These are phyloP conservation scores for Siderastrea radians DNA, from an alignment of 92 coral and sea anemone genomes.

Conservation along the genomic window DNA sequence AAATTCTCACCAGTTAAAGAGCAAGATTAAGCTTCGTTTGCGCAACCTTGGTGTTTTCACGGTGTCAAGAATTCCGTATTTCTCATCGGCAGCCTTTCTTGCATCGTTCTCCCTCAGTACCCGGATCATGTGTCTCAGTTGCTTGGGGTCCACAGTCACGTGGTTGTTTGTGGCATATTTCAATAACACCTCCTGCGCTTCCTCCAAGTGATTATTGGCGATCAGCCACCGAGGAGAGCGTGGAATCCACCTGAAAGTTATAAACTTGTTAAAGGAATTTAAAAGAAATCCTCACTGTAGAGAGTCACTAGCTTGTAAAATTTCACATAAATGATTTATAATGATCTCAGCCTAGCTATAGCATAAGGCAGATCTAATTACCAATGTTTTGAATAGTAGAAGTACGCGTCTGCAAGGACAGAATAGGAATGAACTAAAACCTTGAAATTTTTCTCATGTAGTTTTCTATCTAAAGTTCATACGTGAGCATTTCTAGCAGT, in stretches of 20 bases:
- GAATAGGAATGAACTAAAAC: too few relatives aligned
- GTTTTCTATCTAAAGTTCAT: too few relatives aligned
- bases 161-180: constrained; percentile 70
- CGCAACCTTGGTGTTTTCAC: constrained; percentile 76
- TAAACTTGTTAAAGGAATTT: neutral
- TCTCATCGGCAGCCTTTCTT: constrained; percentile 25
- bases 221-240: constrained; percentile 91
- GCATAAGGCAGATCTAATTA: too few relatives aligned
- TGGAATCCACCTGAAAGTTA: constrained; percentile 72
- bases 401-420: too few relatives aligned
- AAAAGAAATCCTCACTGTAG: too few relatives aligned
- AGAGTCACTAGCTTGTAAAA: too few relatives aligned
- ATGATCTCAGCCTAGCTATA: too few relatives aligned
- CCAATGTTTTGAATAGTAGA: too few relatives aligned
- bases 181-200: constrained; percentile 73
- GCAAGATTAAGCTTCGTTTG: constrained; percentile 76
- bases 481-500: too few relatives aligned
- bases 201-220: constrained; percentile 81
- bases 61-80: constrained; percentile 62
- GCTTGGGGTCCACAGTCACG: constrained; percentile 64
- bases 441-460: too few relatives aligned
- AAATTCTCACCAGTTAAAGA: constrained; percentile 77
- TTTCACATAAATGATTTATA: too few relatives aligned
- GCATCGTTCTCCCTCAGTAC: constrained; percentile 64
- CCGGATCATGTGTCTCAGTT: constrained; percentile 59